These are phyloP conservation scores for Pterophyllum scalare DNA, from an alignment of 2,113 vertebrate species.

Conservation along the genomic window DNA sequence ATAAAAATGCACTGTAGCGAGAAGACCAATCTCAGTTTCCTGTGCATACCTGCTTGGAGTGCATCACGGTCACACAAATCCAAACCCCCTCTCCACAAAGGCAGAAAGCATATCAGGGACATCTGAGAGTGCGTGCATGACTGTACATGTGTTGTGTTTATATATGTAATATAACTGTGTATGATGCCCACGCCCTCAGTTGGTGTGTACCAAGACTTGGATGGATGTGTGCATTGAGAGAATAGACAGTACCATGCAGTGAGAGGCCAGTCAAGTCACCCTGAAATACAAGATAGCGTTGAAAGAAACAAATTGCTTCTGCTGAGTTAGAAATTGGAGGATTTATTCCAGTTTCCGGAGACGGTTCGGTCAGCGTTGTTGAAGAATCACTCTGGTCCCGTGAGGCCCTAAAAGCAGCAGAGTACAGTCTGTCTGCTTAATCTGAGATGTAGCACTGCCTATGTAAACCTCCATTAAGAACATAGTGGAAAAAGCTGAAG, in stretches of 20 bases:
- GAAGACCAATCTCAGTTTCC: slow-evolving; percentile 48
- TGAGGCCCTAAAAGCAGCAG: not conserved
- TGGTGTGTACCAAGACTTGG: slow-evolving; percentile 18
- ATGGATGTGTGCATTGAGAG: slow-evolving; percentile 28
- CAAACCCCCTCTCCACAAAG: slow-evolving; percentile 11
- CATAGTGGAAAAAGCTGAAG: slow-evolving; percentile 1
- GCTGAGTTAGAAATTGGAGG: slow-evolving; percentile 43
- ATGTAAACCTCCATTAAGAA: slow-evolving; percentile 12
- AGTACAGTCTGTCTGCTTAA: slow-evolving; percentile 19
- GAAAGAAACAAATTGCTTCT: slow-evolving; percentile 64
- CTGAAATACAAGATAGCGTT: slow-evolving; percentile 49
- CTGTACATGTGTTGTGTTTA: not conserved
- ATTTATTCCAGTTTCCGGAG: slow-evolving; percentile 45
- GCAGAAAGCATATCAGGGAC: not conserved
- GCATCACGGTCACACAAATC: slow-evolving; percentile 40
- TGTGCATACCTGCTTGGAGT: slow-evolving; percentile 45
- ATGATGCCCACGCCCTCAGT: not conserved
- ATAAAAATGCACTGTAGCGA: slow-evolving; percentile 43
- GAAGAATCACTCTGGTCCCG: slow-evolving; percentile 30
- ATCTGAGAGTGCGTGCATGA: not conserved
- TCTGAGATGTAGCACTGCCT: not conserved
- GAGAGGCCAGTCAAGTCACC: slow-evolving; percentile 53
- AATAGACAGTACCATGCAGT: slow-evolving; percentile 7
- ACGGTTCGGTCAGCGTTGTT: slow-evolving; percentile 14
- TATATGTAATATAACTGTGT: not conserved